Evolutionary conservation across 2,113 vertebrate genomes (phyloP), one percentile per base, ranked within the genome.

Genomic region (Anoura caudifer): DNA sequence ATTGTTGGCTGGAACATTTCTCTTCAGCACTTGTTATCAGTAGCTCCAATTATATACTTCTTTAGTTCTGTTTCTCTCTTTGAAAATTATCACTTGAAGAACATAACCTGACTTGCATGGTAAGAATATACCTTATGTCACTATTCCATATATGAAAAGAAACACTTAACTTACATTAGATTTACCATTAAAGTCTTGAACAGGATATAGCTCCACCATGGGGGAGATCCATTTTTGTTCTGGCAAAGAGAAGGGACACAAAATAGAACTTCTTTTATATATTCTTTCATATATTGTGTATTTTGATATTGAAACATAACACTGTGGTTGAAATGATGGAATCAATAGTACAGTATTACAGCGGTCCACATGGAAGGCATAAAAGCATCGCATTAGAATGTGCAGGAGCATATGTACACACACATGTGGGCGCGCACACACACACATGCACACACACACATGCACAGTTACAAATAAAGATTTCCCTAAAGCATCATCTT

Each of bases 291-390:
- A 5, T 91, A 38, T n/a, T 92, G 33, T 67, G 41, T n/a, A 81
- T 91, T 98, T 89, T 96, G 54, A 41, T 92, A 52, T 87, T 94
- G 17, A 98, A 96, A 79, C 6, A 31, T 50, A 72, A 72, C 89
- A 94, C 33, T 7, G 0, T 56, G 41, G 31, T 89, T 93, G 52
- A 95, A 96, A 89, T 84, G 31, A 97, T 92, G 24, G 19, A 89
- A 72, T 93, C 11, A 86, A 75, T 97, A 52, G 38, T 79, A 26
- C n/a, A 52, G 4, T 97, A 52, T 41, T 79, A 26, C n/a, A 52
- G 4, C 77, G 28, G 92, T 93, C 77, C 73, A 83, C 75, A 96
- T 95, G 87, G 94, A 95, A 97, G 90, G 52, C 63, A 94, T 87
- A 83, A 90, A 93, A 79, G 1, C 76, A 43, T 92, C 50, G 92